phyloP scores from a whole-genome alignment of 2,797 vertebrate genomes.

The Botia almorhae region DNA sequence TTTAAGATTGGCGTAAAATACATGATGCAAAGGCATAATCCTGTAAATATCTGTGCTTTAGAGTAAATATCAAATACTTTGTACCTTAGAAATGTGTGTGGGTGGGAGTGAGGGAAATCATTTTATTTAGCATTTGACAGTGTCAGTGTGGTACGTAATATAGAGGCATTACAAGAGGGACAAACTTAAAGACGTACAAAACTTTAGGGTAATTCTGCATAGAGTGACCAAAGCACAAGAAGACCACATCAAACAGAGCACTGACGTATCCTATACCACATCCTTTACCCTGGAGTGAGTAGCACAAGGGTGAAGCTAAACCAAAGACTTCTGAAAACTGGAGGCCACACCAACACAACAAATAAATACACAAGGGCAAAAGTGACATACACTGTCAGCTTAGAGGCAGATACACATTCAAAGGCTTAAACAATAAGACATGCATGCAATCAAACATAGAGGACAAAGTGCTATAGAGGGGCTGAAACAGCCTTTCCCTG shows the following conservation, averaged over 20 bases:
- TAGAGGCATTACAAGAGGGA: not conserved
- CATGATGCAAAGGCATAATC: conserved; percentile 63
- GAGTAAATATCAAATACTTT: conserved; percentile 58
- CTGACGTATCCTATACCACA: conserved; percentile 49
- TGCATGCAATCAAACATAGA: not conserved
- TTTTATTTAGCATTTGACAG: not conserved
- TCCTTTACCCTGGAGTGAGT: conserved; percentile 54
- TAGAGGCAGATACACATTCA: conserved; percentile 17
- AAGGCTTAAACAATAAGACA: conserved; percentile 3
- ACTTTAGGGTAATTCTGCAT: conserved; percentile 36
- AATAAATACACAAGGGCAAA: not conserved
- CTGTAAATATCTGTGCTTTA: conserved; percentile 68
- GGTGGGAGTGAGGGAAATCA: not conserved
- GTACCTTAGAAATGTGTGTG: not conserved
- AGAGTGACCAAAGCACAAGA: conserved; percentile 21
- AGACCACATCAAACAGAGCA: conserved; percentile 61
- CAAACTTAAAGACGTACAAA: conserved; percentile 40
- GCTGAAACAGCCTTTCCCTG: not conserved
- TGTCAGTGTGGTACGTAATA: not conserved
- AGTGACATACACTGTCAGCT: not conserved
- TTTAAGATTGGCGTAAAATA: conserved; percentile 4
- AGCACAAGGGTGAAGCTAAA: conserved; percentile 30
- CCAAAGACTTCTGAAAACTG: conserved; percentile 29
- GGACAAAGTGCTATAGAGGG: not conserved
- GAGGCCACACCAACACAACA: not conserved